A percentile compares a stretch with the other conserved stretches of the same genome.
Evolutionary conservation across 2,797 vertebrate species (phyloP).

Genomic region (Orientallactaga sibirica): DNA sequence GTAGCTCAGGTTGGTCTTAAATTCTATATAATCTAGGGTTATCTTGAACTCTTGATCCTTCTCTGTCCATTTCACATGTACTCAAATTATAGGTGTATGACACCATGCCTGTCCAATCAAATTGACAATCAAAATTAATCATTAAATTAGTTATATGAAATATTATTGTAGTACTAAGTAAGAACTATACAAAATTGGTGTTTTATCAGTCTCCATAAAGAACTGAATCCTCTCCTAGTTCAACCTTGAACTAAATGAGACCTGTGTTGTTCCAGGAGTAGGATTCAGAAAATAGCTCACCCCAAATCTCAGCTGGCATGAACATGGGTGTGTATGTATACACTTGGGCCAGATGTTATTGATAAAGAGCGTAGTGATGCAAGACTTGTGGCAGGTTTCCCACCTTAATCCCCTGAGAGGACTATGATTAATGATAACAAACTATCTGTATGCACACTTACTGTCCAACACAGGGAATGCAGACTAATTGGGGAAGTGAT

Average conservation of each 20-base stretch:
- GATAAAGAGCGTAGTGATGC: too few species aligned
- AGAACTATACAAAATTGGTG: not conserved
- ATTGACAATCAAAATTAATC: not conserved
- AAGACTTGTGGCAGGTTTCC: not conserved
- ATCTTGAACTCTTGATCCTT: too few species aligned
- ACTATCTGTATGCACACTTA: not conserved
- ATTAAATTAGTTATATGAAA: not conserved
- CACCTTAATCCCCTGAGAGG: not conserved
- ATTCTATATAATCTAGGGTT: too few species aligned
- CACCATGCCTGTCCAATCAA: not conserved
- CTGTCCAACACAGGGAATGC: not conserved
- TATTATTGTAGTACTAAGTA: not conserved
- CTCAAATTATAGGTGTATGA: not conserved
- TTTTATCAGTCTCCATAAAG: not conserved
- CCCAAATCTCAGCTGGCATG: too few species aligned
- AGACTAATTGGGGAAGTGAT: not conserved
- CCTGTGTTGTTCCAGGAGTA: not conserved
- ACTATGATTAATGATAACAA: not conserved
- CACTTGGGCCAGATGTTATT: too few species aligned
- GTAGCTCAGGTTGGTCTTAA: too few species aligned
- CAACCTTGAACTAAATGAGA: conserved; percentile 5
- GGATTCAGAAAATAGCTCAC: too few species aligned
- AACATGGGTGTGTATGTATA: too few species aligned
- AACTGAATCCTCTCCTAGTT: not conserved
- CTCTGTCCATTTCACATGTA: too few species aligned